Percentiles rank a stretch among this genome's conserved stretches.
These are phyloP conservation scores for Potamarius usumacintae DNA, from an alignment of 2,113 vertebrate genomes.

Conservation along the genomic window DNA sequence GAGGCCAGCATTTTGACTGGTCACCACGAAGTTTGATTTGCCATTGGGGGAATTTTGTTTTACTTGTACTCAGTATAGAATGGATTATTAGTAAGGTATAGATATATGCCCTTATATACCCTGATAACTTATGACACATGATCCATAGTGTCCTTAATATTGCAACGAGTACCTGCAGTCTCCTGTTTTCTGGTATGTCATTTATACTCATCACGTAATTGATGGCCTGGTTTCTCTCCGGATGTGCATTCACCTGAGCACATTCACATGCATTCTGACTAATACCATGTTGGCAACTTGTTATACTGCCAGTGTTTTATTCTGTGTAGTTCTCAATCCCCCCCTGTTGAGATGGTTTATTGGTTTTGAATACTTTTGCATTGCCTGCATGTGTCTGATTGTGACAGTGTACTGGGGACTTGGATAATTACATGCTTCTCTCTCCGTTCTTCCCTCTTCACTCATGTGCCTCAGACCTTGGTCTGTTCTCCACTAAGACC, in stretches of 20 bases:
- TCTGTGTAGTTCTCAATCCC: not conserved
- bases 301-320: constrained; percentile 18
- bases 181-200: not conserved
- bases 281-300: constrained; percentile 10
- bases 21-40: not conserved
- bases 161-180: not conserved
- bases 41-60: not conserved
- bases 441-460: not conserved
- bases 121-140: not conserved
- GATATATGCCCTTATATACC: not conserved
- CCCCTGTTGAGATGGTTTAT: not conserved
- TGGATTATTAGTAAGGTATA: not conserved
- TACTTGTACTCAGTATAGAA: too few relatives aligned
- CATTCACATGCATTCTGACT: not conserved
- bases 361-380: not conserved
- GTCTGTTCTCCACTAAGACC: constrained; percentile 97
- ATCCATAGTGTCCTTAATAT: not conserved
- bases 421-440: not conserved
- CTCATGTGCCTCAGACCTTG: constrained; percentile 77
- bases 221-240: not conserved
- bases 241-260: not conserved
- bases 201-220: constrained; percentile 9
- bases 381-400: not conserved
- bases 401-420: not conserved
- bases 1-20: not conserved